Percentiles rank a stretch among this genome's conserved stretches.
Conservation (phyloP, 1,140 invertebrate genomes). For the Branchinecta lynchi region DNA sequence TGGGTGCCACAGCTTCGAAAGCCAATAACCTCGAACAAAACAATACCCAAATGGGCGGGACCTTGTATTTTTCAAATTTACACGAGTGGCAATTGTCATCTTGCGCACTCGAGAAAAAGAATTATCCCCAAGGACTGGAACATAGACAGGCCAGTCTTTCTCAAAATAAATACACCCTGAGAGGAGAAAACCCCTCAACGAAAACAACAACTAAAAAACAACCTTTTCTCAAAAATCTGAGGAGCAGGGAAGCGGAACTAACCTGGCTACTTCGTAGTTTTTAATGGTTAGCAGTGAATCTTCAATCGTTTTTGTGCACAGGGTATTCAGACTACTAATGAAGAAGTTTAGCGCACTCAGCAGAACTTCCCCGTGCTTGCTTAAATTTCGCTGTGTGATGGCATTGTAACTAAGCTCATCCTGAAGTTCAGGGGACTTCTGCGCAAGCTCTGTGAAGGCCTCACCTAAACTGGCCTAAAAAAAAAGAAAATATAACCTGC, state of each 20-base stretch:
- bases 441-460: slow-evolving; percentile 83
- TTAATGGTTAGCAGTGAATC: slow-evolving; percentile 83
- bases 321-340: slow-evolving; percentile 81
- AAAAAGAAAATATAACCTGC: neutral
- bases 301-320: slow-evolving; percentile 93
- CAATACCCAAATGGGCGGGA: too few species aligned
- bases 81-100: too few species aligned
- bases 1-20: too few species aligned
- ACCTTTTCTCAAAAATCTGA: neutral
- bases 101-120: too few species aligned
- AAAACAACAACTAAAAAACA: too few species aligned
- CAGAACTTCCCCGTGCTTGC: slow-evolving; percentile 83
- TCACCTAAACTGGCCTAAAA: slow-evolving; percentile 58
- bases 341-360: slow-evolving; percentile 87
- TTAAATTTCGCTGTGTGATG: slow-evolving; percentile 80
- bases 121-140: too few species aligned
- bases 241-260: slow-evolving; percentile 17
- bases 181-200: too few species aligned
- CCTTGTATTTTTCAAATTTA: too few species aligned
- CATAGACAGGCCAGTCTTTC: too few species aligned
- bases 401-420: slow-evolving; percentile 90
- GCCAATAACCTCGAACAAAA: too few species aligned
- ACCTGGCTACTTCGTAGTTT: slow-evolving; percentile 82
- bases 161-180: too few species aligned
- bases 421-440: slow-evolving; percentile 85